Evolutionary conservation across 64 coral and sea anemone genomes (phyloP), one percentile per base, ranked within the genome.

Genomic region (Stylophora pistillata): DNA sequence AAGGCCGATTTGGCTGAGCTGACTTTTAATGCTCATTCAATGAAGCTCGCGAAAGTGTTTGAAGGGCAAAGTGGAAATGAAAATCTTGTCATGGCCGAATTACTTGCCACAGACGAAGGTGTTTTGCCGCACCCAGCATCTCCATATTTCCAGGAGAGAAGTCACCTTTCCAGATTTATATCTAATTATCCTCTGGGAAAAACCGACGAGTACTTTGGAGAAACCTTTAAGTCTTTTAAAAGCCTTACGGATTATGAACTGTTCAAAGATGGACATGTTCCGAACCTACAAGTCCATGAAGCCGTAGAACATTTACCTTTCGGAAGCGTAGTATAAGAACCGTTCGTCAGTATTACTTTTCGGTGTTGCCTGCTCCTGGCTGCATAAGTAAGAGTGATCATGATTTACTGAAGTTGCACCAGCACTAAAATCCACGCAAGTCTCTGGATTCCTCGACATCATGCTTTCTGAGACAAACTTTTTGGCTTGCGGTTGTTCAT

Each of bases 81-180:
- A 18, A 55, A 73, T 53, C 21, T 15, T 33, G 32, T 75, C 29
- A 74, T 91, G 30, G 30, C 53, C 30, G 60, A 85, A 61, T 10
- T 85, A 25, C 23, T 71, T 25, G 56, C 55, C n/a, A 91, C 55
- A 63, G 66, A 91, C 56, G 33, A 91, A 14, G 89, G 71, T 77
- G 79, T 85, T 77, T 85, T 76, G 69, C 89, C 70, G 21, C 15
- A 64, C 61, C 61, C 61, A 64, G 61, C 16, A 64, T 89, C 16
- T 78, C 87, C 13, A 41, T 58, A 55, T 41, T 94, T 56, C 78
- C 70, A n/a, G n/a, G n/a, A n/a, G n/a, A 34, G 58, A 85, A 56
- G 66, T 94, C 27, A 94, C 92, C 28, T 93, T 93, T 55, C 92
- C 92, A 28, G 86, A 94, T n/a, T n/a, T 73, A 94, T 89, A 17